Percentiles rank a stretch among this genome's conserved stretches.
Conservation (phyloP, 1,140 invertebrate species). For the Orussus abietinus region DNA sequence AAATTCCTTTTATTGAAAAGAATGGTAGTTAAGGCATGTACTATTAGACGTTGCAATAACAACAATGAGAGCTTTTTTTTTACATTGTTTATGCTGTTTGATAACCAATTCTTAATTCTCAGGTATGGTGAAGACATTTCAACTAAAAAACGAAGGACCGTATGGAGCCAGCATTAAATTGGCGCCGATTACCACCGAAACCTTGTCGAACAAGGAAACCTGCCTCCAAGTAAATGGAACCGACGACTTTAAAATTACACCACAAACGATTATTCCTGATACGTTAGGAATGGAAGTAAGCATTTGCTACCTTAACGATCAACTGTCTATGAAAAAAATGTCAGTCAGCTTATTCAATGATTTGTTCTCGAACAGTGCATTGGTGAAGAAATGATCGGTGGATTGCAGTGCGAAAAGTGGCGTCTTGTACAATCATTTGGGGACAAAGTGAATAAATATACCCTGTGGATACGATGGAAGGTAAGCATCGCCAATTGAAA, state of each 20-base stretch:
- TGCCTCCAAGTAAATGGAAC: constrained; percentile 87
- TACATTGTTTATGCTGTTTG: too few species aligned
- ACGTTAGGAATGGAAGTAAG: constrained; percentile 70
- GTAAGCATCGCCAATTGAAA: constrained; percentile 37
- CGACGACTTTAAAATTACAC: constrained; percentile 56
- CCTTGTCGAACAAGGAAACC: constrained; percentile 64
- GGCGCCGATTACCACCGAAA: constrained; percentile 79
- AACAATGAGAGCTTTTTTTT: too few species aligned
- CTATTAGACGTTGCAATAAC: too few species aligned
- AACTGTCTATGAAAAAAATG: too few species aligned
- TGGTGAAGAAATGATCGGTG: constrained; percentile 63
- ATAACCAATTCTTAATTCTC: too few species aligned
- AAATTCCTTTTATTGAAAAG: too few species aligned
- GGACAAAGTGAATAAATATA: constrained; percentile 84
- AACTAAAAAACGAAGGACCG: constrained; percentile 60
- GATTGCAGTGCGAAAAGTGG: constrained; percentile 72
- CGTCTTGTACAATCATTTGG: constrained; percentile 61
- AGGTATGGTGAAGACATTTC: constrained; percentile 86
- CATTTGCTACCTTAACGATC: too few species aligned
- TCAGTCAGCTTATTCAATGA: constrained; percentile 8
- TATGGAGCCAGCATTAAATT: constrained; percentile 80
- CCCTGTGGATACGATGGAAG: constrained; percentile 74
- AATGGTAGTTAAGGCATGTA: too few species aligned
- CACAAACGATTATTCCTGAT: constrained; percentile 82
- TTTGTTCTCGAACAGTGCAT: constrained; percentile 34